A percentile compares a stretch with the other conserved stretches of the same genome.
Evolutionary conservation across 2,797 vertebrate species (phyloP).

Genomic region (Lagocephalus sceleratus): DNA sequence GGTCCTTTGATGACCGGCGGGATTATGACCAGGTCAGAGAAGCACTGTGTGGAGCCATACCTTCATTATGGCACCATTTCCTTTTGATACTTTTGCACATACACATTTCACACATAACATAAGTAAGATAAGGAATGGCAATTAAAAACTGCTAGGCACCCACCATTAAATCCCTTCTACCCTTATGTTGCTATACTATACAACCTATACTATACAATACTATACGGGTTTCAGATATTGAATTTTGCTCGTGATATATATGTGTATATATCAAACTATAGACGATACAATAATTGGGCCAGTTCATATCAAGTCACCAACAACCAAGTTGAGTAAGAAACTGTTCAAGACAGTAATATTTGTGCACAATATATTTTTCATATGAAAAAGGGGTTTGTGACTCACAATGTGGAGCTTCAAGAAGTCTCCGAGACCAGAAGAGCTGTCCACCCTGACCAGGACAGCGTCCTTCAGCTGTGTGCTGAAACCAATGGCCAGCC

Average conservation of each 20-base stretch:
- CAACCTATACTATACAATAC: too few relatives aligned
- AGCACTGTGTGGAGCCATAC: constrained; percentile 36
- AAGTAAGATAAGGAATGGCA: constrained; percentile 2
- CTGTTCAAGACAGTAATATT: not conserved
- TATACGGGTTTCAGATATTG: not conserved
- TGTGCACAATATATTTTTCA: not conserved
- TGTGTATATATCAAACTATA: too few relatives aligned
- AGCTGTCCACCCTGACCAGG: constrained; percentile 95
- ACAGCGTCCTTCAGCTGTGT: constrained; percentile 94
- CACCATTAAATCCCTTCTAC: constrained; percentile 5
- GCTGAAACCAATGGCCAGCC: constrained; percentile 96
- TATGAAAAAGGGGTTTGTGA: constrained; percentile 39
- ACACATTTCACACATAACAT: constrained; percentile 8
- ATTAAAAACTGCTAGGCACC: not conserved
- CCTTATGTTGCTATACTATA: not conserved
- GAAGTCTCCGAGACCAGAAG: constrained; percentile 95
- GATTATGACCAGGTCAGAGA: constrained; percentile 59
- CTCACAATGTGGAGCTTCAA: constrained; percentile 98
- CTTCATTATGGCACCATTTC: constrained; percentile 39
- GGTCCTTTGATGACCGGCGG: constrained; percentile 51
- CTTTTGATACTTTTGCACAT: constrained; percentile 13
- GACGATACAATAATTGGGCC: too few relatives aligned
- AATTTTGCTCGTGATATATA: too few relatives aligned
- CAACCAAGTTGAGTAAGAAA: too few relatives aligned
- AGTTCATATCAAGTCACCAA: too few relatives aligned